A percentile compares a stretch with the other conserved stretches of the same genome.
phyloP scores from a whole-genome alignment of 2,113 vertebrate genomes.

The Himantopus leucocephalus region DNA sequence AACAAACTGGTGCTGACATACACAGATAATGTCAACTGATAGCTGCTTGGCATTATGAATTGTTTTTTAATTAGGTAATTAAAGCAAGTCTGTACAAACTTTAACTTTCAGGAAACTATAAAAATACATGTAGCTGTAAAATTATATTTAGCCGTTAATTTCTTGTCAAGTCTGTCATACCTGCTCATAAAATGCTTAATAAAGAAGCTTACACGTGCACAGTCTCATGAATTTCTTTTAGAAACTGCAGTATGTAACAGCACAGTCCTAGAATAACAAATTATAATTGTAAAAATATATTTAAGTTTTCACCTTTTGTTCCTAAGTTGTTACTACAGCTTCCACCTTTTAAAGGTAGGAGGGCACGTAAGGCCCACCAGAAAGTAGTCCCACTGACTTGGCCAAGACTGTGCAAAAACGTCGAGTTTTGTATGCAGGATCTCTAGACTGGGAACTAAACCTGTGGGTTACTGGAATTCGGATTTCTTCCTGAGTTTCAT shows the following conservation, averaged over 20 bases:
- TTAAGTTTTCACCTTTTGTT: not conserved
- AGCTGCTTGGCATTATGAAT: conserved; percentile 19
- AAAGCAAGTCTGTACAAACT: conserved; percentile 46
- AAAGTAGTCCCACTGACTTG: not conserved
- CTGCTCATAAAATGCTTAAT: not conserved
- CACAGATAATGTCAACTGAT: conserved; percentile 44
- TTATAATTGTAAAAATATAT: not conserved
- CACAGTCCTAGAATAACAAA: not conserved
- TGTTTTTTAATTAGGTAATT: conserved; percentile 43
- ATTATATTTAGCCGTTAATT: conserved; percentile 24
- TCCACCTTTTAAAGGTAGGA: not conserved
- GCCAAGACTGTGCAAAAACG: not conserved
- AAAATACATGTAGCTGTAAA: conserved; percentile 29
- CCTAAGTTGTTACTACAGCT: not conserved
- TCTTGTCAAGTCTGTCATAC: conserved; percentile 9
- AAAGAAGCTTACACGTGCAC: not conserved
- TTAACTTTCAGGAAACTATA: conserved; percentile 31
- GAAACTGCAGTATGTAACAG: not conserved
- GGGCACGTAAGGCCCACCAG: not conserved
- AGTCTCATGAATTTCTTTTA: not conserved
- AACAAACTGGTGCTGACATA: conserved; percentile 21
- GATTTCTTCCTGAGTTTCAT: not conserved
- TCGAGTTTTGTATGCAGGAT: not conserved
- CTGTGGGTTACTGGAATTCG: not conserved
- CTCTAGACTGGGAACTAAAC: not conserved